Conservation (phyloP, 2,888 invertebrate genomes). For the Halocaridina rubra region DNA sequence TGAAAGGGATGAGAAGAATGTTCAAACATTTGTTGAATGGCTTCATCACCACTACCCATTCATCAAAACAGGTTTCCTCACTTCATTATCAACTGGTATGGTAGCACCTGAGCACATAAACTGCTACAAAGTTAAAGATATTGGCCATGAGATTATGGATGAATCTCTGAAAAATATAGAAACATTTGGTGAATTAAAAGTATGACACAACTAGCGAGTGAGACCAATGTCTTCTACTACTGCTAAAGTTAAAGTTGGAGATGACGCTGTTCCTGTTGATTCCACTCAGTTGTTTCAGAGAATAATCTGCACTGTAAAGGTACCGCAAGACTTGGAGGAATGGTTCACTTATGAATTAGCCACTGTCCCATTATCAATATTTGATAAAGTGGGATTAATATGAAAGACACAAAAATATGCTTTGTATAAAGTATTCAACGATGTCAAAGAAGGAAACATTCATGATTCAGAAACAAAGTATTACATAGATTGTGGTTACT, state of each 20-base stretch:
- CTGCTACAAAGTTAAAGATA: neutral
- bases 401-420: neutral
- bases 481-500: slow-evolving; percentile 60
- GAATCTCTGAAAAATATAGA: neutral
- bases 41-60: neutral
- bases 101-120: neutral
- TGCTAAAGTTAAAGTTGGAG: neutral
- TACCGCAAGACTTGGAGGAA: neutral
- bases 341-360: neutral
- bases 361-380: neutral
- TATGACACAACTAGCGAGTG: neutral
- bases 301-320: neutral
- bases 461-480: slow-evolving; percentile 5
- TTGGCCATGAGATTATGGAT: neutral
- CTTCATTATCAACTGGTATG: neutral
- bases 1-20: neutral
- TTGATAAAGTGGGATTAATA: neutral
- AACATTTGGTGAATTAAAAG: slow-evolving; percentile 1
- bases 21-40: neutral
- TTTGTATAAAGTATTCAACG: neutral
- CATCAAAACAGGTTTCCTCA: neutral
- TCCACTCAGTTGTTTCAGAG: slow-evolving; percentile 2
- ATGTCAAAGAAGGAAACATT: neutral
- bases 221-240: neutral
- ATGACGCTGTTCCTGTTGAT: neutral